Evolutionary conservation across 23 tunicate genomes (phyloP), one percentile per base, ranked within the genome.

Genomic region (Trididemnum nubilum): DNA sequence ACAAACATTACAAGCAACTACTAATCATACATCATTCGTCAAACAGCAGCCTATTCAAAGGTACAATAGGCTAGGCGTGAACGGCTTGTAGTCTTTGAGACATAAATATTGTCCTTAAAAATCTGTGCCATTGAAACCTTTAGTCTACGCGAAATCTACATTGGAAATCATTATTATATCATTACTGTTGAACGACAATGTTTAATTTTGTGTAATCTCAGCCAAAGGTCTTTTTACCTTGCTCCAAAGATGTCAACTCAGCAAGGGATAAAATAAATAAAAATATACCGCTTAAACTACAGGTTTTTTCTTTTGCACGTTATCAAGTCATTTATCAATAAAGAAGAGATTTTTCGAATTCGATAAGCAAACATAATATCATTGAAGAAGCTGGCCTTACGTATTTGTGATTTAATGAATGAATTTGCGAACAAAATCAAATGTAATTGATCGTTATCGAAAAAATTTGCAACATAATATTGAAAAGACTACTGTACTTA

Each of bases 31-130:
- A 67, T 67, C 74, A 67, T 67, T 67, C 38, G 37, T 31, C n/a
- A 30, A 67, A 9, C 38, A 4, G 25, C 74, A 30, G 74, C 12
- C 33, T 67, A 12, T 67, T 5, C 37, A 67, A 67, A 33, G 22
- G 38, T 12, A 67, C 38, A 67, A 67, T 30, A 67, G 74, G 7
- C 37, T 33, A 33, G 74, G 74, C 74, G 74, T 67, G 74, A 67
- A 5, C 37, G 3, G 74, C 38, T 32, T 67, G 74, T 67, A 5
- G 28, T 33, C 38, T 15, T 4, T 30, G 33, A 67, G 12, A 33
- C 31, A n/a, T 38, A 67, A 67, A 67, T 38, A 67, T 31, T 67
- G 12, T 67, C 67, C 15, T 12, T 61, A 44, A 44, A 44, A 44
- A 7, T 44, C 54, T 9, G 9, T 44, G 9, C 54, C 54, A 44